A percentile compares a stretch with the other conserved stretches of the same genome.
These are phyloP conservation scores for Phrynocephalus guinanensis DNA, from an alignment of 2,797 vertebrate genomes.

Conservation along the genomic window DNA sequence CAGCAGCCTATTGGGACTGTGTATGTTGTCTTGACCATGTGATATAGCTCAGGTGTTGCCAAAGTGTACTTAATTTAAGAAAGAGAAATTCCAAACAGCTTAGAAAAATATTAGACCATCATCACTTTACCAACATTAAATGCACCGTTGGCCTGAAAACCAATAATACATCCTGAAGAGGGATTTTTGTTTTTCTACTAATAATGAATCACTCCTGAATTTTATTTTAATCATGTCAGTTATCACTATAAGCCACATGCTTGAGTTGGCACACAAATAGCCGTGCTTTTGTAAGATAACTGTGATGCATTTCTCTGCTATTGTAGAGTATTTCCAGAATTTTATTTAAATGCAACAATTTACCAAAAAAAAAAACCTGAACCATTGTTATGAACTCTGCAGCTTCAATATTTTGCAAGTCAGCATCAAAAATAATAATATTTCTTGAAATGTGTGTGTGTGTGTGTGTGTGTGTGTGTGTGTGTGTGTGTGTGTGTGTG, in stretches of 20 bases:
- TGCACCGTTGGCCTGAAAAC: slow-evolving; percentile 8
- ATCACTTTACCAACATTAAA: slow-evolving; percentile 23
- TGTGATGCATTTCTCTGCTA: slow-evolving; percentile 52
- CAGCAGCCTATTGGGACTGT: background rate
- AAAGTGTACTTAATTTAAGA: background rate
- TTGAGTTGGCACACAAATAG: background rate
- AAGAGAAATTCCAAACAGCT: background rate
- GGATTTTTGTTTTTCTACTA: slow-evolving; percentile 26
- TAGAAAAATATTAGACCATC: background rate
- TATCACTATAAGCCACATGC: background rate
- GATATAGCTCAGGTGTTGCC: background rate
- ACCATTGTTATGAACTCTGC: slow-evolving; percentile 27
- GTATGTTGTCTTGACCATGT: background rate
- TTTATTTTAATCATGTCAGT: background rate
- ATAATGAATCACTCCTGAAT: slow-evolving; percentile 1
- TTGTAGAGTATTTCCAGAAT: slow-evolving; percentile 56
- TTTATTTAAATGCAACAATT: slow-evolving; percentile 19
- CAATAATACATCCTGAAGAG: slow-evolving; percentile 6
- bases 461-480: no score
- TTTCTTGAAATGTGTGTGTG: background rate
- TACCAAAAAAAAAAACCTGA: slow-evolving; percentile 5
- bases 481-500: background rate
- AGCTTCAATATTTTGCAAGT: slow-evolving; percentile 15
- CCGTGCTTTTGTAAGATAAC: background rate
- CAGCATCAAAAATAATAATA: background rate